Evolutionary conservation across 92 coral and sea anemone species (phyloP), one percentile per base, ranked within the genome.

Genomic region (Actinernus sp.): DNA sequence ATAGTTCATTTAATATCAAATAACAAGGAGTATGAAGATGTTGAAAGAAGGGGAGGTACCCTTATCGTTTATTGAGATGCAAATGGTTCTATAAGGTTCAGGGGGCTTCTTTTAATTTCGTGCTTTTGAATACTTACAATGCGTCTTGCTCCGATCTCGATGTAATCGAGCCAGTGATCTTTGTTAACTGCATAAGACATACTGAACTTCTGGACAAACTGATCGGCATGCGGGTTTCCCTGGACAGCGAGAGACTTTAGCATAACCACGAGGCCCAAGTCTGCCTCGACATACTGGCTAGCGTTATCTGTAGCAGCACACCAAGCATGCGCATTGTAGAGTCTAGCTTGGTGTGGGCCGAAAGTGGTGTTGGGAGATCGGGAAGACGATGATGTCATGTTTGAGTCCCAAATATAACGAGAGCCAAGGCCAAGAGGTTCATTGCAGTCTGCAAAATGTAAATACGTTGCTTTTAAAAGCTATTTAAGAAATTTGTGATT

Each of bases 221-320:
- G 58, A 20, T 53, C 59, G 1, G n/a, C 64, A 11, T 32, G 40
- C 11, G 82, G 65, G 44, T 75, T 75, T 31, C 82, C 82, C 63
- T 75, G 82, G 18, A 53, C 54, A 31, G 63, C 60, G 45, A 75
- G 51, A 3, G 51, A 57, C 31, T 55, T 64, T 41, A 75, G 25
- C 49, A 75, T 54, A 20, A 37, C 63, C 26, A 75, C 82, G 69
- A 38, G 40, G 46, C 55, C 64, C 13, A 75, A 64, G 63, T 75
- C 74, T 21, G 63, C 31, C 26, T 75, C 64, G 10, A 75, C 44
- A 37, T 75, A 55, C 74, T 75, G 82, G 73, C 12, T 59, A 75
- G 82, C 59, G 53, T 61, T 44, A 29, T 58, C 29, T 38, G 13
- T 23, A 22, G 18, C 57, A n/a, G n/a, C n/a, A n/a, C n/a, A n/a